phyloP scores from a whole-genome alignment of 2,113 vertebrate genomes.

The Sapayoa aenigma region DNA sequence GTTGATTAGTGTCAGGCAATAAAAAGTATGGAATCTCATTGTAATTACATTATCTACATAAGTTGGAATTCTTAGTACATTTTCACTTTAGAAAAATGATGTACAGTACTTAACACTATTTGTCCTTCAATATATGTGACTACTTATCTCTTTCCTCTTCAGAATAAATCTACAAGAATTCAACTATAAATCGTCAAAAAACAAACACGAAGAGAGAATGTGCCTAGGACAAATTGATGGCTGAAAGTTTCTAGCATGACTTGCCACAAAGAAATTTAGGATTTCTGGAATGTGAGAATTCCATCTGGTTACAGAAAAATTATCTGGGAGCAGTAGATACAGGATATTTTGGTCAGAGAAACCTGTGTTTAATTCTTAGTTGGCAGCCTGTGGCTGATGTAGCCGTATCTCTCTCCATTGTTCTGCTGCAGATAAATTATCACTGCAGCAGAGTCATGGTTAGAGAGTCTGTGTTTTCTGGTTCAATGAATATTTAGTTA shows the following conservation, averaged over 20 bases:
- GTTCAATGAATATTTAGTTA: neutral
- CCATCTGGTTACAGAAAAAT: neutral
- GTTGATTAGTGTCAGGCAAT: neutral
- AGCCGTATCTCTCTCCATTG: neutral
- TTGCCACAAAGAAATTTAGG: neutral
- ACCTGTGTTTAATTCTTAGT: neutral
- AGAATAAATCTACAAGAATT: neutral
- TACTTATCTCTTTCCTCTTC: neutral
- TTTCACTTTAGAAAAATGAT: neutral
- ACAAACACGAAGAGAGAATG: accelerated
- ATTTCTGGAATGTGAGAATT: neutral
- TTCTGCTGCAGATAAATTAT: neutral
- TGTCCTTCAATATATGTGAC: neutral
- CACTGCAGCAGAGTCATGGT: neutral
- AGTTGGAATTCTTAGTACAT: neutral
- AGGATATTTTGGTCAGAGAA: neutral
- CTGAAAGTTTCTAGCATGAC: neutral
- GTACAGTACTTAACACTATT: neutral
- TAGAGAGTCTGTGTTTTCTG: neutral
- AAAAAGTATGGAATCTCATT: neutral
- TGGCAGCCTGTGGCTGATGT: neutral
- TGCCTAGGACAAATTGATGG: neutral
- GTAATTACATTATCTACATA: neutral
- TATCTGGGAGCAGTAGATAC: neutral
- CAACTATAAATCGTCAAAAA: neutral